A percentile compares a stretch with the other conserved stretches of the same genome.
Evolutionary conservation across 1,140 invertebrate species (phyloP).

Genomic region (Trichonephila clavata): DNA sequence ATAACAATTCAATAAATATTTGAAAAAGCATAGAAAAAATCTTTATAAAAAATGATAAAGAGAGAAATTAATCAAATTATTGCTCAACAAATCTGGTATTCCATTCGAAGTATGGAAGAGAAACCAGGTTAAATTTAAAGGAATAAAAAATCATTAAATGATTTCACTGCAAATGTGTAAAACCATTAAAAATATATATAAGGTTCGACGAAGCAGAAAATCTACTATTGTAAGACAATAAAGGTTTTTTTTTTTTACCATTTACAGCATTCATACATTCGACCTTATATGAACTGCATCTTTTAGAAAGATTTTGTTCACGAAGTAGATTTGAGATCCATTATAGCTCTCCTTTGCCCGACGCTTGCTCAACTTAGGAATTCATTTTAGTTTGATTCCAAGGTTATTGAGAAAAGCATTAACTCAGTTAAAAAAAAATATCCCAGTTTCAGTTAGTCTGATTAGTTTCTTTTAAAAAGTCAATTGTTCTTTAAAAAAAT

Average conservation of each 20-base stretch:
- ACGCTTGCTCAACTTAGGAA: background rate
- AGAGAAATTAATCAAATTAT: too few species aligned
- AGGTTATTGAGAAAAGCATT: background rate
- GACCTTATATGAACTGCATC: background rate
- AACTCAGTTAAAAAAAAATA: background rate
- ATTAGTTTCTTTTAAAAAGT: background rate
- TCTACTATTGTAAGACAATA: background rate
- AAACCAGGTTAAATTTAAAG: background rate
- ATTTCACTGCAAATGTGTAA: background rate
- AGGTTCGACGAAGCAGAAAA: background rate
- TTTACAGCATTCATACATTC: background rate
- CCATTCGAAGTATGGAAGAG: background rate
- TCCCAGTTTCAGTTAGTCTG: too few species aligned
- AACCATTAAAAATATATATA: background rate
- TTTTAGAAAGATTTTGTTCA: background rate
- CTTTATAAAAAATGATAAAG: too few species aligned
- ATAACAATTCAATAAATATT: too few species aligned
- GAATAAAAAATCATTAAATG: conserved; percentile 4
- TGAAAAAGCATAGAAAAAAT: too few species aligned
- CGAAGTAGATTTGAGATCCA: background rate
- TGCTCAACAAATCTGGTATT: background rate
- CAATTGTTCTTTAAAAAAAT: background rate
- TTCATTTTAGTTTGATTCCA: background rate
- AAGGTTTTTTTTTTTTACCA: background rate
- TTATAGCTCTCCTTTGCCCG: background rate